These are phyloP conservation scores for Amblyopsis rosae DNA, from an alignment of 2,113 vertebrate genomes.

Conservation along the genomic window DNA sequence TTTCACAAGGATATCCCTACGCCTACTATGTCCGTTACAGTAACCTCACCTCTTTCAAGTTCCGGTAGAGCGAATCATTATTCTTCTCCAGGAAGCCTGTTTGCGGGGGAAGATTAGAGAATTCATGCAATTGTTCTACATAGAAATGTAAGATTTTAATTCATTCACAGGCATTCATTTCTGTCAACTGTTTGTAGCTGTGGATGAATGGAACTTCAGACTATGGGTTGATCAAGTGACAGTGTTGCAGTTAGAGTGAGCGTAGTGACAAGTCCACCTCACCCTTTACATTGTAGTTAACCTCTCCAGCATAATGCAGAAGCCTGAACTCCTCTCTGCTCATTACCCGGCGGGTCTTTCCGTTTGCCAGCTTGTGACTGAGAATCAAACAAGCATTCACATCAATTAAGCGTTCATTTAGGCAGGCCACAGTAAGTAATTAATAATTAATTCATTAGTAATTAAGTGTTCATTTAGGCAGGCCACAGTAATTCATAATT, in stretches of 20 bases:
- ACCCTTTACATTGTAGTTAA: constrained; percentile 94
- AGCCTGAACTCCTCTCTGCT: constrained; percentile 92
- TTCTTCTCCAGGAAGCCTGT: constrained; percentile 97
- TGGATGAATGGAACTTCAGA: not conserved
- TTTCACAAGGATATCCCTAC: not conserved
- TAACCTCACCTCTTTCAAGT: constrained; percentile 91
- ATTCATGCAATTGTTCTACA: not conserved
- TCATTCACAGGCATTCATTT: not conserved
- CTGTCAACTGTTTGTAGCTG: not conserved
- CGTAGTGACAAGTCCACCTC: constrained; percentile 16
- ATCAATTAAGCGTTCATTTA: not conserved
- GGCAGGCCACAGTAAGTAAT: no score
- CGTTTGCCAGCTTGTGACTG: constrained; percentile 95
- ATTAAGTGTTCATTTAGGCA: no score
- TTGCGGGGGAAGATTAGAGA: constrained; percentile 19
- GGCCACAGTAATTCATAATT: no score
- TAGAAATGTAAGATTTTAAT: no score
- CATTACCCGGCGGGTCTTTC: constrained; percentile 88
- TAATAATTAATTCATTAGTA: no score
- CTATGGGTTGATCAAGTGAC: not conserved
- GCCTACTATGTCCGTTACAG: not conserved
- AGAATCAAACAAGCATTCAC: constrained; percentile 21
- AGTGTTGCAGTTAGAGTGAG: not conserved
- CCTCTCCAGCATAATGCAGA: constrained; percentile 93
- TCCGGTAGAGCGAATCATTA: constrained; percentile 94